Evolutionary conservation across 2,113 vertebrate species (phyloP).

Genomic region (Amazona guildingii): DNA sequence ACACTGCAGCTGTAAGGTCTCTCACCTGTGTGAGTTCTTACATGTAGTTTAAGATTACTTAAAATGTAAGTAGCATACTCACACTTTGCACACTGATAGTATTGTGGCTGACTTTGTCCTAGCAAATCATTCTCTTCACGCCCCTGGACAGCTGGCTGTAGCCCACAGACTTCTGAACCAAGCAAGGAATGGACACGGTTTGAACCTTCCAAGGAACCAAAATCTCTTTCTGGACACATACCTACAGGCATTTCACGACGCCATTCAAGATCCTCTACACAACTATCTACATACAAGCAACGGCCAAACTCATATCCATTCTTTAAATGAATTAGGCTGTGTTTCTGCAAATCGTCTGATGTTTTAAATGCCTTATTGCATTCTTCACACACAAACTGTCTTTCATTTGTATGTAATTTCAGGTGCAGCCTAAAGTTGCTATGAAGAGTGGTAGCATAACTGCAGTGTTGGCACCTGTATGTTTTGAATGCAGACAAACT

Average conservation of each 20-base stretch:
- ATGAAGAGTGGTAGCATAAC: neutral
- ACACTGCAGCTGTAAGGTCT: slow-evolving; percentile 23
- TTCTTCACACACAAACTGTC: slow-evolving; percentile 6
- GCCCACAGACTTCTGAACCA: neutral
- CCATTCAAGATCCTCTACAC: neutral
- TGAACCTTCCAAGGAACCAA: neutral
- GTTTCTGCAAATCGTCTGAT: slow-evolving; percentile 3
- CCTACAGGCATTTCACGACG: neutral
- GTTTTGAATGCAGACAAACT: neutral
- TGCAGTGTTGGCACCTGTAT: slow-evolving; percentile 24
- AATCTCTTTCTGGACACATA: neutral
- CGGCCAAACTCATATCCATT: neutral
- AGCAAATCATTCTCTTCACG: neutral
- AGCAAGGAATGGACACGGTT: neutral
- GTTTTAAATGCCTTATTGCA: slow-evolving; percentile 21
- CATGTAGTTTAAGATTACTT: slow-evolving; percentile 14
- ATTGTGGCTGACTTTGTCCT: neutral
- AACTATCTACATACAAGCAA: neutral
- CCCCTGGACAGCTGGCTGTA: neutral
- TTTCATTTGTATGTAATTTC: neutral
- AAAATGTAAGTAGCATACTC: neutral
- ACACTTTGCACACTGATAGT: slow-evolving; percentile 38
- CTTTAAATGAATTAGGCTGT: neutral
- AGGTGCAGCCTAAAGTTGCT: slow-evolving; percentile 24
- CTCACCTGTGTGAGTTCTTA: slow-evolving; percentile 58